Evolutionary conservation across 2,797 vertebrate species (phyloP), one percentile per base, ranked within the genome.

Genomic region (Psittacula derbiana): DNA sequence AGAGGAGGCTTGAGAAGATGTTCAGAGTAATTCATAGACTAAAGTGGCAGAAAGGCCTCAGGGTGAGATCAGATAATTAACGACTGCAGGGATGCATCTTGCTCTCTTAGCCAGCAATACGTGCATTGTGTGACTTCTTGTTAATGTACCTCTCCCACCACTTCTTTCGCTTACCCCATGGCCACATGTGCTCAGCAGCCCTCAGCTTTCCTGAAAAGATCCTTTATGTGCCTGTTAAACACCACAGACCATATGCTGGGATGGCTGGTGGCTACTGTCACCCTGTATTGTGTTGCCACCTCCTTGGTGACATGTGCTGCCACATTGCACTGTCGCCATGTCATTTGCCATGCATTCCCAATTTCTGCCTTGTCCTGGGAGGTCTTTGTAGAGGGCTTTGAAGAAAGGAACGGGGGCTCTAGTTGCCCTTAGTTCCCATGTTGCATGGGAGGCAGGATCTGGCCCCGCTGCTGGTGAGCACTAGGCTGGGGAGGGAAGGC

Each of bases 11-110:
- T 88, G 87, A n/a, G 36, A 13, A 27, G 25, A 55, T 83, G 28
- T 75, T 92, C 78, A 72, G 73, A 92, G 86, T 80, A 82, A 88
- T 92, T 93, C 52, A 61, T 73, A 82, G 91, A 86, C 58, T 90
- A 86, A 96, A 96, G 91, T 65, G 86, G 95, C 72, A 89, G 81
- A 65, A 89, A 93, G 62, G 79, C 71, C 92, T 96, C 73, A 46
- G 84, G 58, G 50, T 65, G 66, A 97, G 81, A 93, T 97, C 87
- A 94, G 91, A 85, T 97, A 96, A 97, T 97, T 94, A 87, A 89
- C 3, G 21, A 47, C 85, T 62, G 18, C 31, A 69, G 87, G 66
- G 58, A 86, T 88, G 57, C 44, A 62, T 64, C 36, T 93, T 88
- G 21, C 46, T 83, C 65, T 85, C 46, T 86, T 41, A 88, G 86